Base-by-base conservation (phyloP, 2,888 invertebrate genomes). In the Brachyptera putata region DNA sequence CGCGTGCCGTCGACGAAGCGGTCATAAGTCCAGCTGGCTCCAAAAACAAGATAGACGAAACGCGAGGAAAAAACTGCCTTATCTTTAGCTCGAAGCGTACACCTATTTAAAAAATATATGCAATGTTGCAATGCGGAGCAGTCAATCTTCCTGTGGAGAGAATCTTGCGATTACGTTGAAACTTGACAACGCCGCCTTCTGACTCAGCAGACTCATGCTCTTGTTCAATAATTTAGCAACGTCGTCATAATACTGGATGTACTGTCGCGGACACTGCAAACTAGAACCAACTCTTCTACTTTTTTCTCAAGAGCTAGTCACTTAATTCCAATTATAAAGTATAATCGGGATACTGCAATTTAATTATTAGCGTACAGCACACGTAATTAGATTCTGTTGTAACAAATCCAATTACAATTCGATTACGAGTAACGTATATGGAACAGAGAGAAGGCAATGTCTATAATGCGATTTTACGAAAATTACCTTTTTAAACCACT, bases 21-120 rank as follows among this genome's bases (percentile, higher is more conserved):
- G 49, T 56, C 58, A 56, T 55, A 56, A 61, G 61, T 61, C 41
- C 56, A 49, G 43, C 63, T 60, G 55, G 60, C 60, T 60, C 48
- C 58, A 48, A 58, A 56, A 57, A 22, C 49, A 34, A 41, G 57
- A 30, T 18, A 37, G 41, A 39, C 22, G 36, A 56, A 30, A 7
- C 11, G 30, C 36, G 21, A 30, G 49, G 14, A 48, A 58, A 41
- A 30, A 53, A 57, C 41, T 49, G 43, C 48, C 37, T 43, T 49
- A 43, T 53, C 43, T n/a, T 30, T 30, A 5, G 30, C 30, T 11
- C 55, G 41, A 36, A 43, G 41, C 59, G 39, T 49, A 63, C 58
- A 53, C 57, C 56, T 55, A 58, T 63, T 56, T 48, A 56, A 50
- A 37, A 41, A 49, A 57, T 18, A 50, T 48, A 36, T 37, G 56